Evolutionary conservation across 2,888 invertebrate species (phyloP).

Genomic region (Xylocampa areola): DNA sequence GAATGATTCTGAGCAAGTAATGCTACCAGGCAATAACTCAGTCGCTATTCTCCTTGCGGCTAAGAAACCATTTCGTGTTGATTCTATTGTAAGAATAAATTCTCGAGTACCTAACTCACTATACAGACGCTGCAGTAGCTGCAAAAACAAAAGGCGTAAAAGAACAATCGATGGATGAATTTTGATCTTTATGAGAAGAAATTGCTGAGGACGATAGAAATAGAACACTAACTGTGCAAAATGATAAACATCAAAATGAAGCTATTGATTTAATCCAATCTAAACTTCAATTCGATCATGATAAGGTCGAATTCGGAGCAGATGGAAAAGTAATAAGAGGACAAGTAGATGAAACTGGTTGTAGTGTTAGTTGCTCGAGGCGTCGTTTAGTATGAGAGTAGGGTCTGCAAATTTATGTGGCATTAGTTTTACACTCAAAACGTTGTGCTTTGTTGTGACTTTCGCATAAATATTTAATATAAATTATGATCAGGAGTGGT

Average conservation of each 20-base stretch:
- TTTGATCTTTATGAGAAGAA: slow-evolving; percentile 68
- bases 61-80: slow-evolving; percentile 75
- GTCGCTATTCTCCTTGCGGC: slow-evolving; percentile 73
- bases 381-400: slow-evolving; percentile 72
- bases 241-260: slow-evolving; percentile 58
- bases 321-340: slow-evolving; percentile 52
- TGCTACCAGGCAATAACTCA: slow-evolving; percentile 79
- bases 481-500: slow-evolving; percentile 53
- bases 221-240: slow-evolving; percentile 60
- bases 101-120: slow-evolving; percentile 72
- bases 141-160: slow-evolving; percentile 67
- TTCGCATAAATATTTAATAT: slow-evolving; percentile 65
- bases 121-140: slow-evolving; percentile 69
- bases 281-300: slow-evolving; percentile 44
- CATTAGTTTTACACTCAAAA: slow-evolving; percentile 70
- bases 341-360: slow-evolving; percentile 68
- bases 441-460: slow-evolving; percentile 72
- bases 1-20: slow-evolving; percentile 77
- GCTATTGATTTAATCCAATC: slow-evolving; percentile 23
- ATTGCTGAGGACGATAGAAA: slow-evolving; percentile 63
- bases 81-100: slow-evolving; percentile 82
- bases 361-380: slow-evolving; percentile 66
- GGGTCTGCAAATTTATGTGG: slow-evolving; percentile 73
- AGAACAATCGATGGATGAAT: slow-evolving; percentile 58
- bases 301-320: slow-evolving; percentile 60